These are phyloP conservation scores for Meda fulgida DNA, from an alignment of 2,797 vertebrate species.

Conservation along the genomic window DNA sequence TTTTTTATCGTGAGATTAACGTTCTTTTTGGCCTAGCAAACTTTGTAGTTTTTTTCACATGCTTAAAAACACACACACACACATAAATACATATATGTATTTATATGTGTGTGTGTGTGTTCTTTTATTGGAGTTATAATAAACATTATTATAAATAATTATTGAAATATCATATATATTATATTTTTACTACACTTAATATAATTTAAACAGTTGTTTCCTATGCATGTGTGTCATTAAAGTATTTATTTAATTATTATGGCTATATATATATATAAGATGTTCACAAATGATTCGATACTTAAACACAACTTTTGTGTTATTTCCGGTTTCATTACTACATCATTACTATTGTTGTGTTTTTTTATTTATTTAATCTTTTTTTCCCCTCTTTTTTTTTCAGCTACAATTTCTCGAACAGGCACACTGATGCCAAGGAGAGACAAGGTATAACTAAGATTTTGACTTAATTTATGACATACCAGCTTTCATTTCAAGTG, in stretches of 20 bases:
- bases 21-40: too few species aligned
- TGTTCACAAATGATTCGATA: background rate
- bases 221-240: background rate
- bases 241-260: background rate
- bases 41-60: too few species aligned
- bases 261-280: background rate
- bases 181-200: background rate
- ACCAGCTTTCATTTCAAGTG: background rate
- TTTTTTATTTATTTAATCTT: background rate
- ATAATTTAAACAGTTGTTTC: background rate
- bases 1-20: too few species aligned
- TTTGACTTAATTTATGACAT: background rate
- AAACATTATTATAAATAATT: too few species aligned
- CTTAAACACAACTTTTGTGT: background rate
- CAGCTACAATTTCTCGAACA: conserved; percentile 79
- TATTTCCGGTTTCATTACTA: too few species aligned
- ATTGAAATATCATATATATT: background rate
- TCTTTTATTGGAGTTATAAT: too few species aligned
- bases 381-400: conserved; percentile 35
- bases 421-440: conserved; percentile 78
- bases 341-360: background rate
- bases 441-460: conserved; percentile 69
- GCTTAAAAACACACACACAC: too few species aligned
- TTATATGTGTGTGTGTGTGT: too few species aligned
- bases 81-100: too few species aligned